Evolutionary conservation across 2,888 invertebrate genomes (phyloP).

Genomic region (Sinotaia quadrata): DNA sequence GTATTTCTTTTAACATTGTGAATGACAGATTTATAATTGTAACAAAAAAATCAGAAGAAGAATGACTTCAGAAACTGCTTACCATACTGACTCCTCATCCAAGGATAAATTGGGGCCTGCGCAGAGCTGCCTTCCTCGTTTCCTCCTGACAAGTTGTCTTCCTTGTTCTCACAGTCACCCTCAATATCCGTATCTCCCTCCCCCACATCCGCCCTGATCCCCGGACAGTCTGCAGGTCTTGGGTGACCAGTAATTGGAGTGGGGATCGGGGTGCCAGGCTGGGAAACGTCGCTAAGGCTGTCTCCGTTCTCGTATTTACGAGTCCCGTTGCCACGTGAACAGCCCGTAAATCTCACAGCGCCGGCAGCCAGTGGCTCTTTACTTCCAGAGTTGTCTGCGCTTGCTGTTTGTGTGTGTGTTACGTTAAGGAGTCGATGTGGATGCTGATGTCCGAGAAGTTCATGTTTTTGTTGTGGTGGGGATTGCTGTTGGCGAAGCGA

Average conservation of each 20-base stretch:
- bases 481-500: background rate
- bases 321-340: constrained; percentile 17
- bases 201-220: background rate
- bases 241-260: constrained; percentile 9
- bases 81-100: constrained; percentile 44
- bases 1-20: no score
- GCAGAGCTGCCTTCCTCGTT: constrained; percentile 23
- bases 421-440: background rate
- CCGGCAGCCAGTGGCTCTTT: background rate
- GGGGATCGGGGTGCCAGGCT: background rate
- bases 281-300: constrained; percentile 18
- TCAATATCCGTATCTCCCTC: constrained; percentile 2
- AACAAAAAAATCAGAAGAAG: background rate
- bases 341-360: constrained; percentile 9
- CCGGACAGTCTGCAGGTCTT: background rate
- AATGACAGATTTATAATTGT: no score
- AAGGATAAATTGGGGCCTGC: constrained; percentile 39
- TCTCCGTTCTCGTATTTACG: constrained; percentile 1
- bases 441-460: background rate
- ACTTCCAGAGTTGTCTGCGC: background rate
- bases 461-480: no score
- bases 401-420: background rate
- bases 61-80: background rate
- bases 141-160: constrained; percentile 15
- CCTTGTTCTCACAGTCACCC: constrained; percentile 17